phyloP scores from a whole-genome alignment of 2,888 invertebrate genomes.

The Erebia epiphron region DNA sequence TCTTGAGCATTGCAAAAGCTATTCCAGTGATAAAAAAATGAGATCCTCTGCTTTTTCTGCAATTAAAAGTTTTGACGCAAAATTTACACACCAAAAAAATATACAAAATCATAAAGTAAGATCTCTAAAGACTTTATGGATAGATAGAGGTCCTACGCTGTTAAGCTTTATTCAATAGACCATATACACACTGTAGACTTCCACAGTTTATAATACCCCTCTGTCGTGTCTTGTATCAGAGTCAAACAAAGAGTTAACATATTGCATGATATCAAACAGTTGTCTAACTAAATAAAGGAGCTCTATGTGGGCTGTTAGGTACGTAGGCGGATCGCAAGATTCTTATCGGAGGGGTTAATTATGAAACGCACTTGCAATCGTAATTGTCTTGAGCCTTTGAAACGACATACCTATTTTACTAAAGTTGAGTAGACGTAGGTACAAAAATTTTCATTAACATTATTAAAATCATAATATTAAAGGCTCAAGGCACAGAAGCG shows the following conservation, averaged over 20 bases:
- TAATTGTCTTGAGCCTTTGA: neutral
- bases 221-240: slow-evolving; percentile 20
- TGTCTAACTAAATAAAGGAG: slow-evolving; percentile 35
- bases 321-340: slow-evolving; percentile 37
- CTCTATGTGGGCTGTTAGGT: slow-evolving; percentile 32
- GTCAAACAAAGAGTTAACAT: slow-evolving; percentile 27
- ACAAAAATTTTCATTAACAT: no score
- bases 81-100: no score
- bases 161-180: no score
- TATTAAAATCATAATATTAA: no score
- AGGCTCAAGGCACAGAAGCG: no score
- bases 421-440: neutral
- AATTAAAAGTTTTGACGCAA: no score
- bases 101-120: no score
- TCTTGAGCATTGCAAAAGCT: no score
- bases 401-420: neutral
- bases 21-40: no score
- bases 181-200: neutral
- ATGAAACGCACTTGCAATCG: neutral
- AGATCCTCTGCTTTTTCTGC: no score
- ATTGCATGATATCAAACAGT: slow-evolving; percentile 37
- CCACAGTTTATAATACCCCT: neutral
- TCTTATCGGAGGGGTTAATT: slow-evolving; percentile 26
- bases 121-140: no score
- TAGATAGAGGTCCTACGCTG: no score